A percentile compares a stretch with the other conserved stretches of the same genome.
Conservation (phyloP, 1,140 invertebrate genomes). For the Pararge aegeria region DNA sequence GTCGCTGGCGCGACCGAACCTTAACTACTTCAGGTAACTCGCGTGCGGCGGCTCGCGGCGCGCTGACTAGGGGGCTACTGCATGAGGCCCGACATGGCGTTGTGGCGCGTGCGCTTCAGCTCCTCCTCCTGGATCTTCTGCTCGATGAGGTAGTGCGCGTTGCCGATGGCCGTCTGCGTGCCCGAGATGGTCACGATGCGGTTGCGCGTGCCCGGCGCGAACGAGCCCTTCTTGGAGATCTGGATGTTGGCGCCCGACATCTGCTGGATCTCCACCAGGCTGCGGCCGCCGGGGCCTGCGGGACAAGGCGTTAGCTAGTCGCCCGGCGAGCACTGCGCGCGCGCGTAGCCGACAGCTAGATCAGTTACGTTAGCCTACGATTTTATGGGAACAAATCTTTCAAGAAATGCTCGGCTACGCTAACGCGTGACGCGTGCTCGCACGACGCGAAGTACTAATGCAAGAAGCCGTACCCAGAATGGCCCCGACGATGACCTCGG, state of each 20-base stretch:
- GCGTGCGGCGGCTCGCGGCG: not conserved
- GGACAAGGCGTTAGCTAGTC: not conserved
- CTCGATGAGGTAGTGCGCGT: conserved; percentile 96
- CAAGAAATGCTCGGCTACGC: too few relatives aligned
- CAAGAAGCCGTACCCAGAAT: conserved; percentile 93
- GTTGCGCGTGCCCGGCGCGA: conserved; percentile 97
- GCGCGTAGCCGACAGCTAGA: too few relatives aligned
- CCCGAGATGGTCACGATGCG: conserved; percentile 98
- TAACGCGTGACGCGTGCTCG: too few relatives aligned
- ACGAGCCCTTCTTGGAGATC: conserved; percentile 99
- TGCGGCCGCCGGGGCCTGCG: conserved; percentile 93
- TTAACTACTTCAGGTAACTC: conserved; percentile 7
- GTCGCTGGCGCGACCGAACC: conserved; percentile 6
- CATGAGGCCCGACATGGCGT: conserved; percentile 88
- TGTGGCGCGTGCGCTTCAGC: conserved; percentile 94
- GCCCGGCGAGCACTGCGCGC: too few relatives aligned
- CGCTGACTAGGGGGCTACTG: conserved; percentile 53
- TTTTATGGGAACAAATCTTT: too few relatives aligned
- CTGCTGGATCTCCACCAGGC: conserved; percentile 98
- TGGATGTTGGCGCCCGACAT: conserved; percentile 97
- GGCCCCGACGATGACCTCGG: conserved; percentile 97
- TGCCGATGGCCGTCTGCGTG: conserved; percentile 90
- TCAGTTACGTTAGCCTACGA: too few relatives aligned
- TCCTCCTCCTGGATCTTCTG: conserved; percentile 97
- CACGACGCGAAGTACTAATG: too few relatives aligned